Conservation (phyloP, 2,113 vertebrate species). For the Chroicocephalus ridibundus region DNA sequence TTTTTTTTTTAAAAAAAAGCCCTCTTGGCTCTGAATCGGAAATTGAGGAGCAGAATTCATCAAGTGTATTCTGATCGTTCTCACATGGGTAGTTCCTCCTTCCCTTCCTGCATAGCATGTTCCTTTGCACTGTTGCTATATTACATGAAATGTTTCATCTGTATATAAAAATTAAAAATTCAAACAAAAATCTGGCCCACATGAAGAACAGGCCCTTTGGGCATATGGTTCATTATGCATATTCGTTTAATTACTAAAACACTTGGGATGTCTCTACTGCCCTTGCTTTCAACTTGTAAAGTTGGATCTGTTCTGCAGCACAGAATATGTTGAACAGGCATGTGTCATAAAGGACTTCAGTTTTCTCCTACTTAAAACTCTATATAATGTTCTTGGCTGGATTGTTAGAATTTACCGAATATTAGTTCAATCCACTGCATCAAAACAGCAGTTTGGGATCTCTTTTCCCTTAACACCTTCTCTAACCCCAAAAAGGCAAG, state of each 20-base stretch:
- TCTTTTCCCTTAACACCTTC: neutral
- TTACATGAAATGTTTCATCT: constrained; percentile 78
- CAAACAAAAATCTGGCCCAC: constrained; percentile 86
- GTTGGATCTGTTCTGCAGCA: constrained; percentile 70
- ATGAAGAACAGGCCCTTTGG: constrained; percentile 84
- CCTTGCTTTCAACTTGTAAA: constrained; percentile 85
- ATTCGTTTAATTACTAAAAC: constrained; percentile 88
- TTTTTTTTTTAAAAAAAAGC: neutral
- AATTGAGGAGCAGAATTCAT: constrained; percentile 60
- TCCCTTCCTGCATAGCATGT: constrained; percentile 36
- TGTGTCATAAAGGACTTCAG: constrained; percentile 61
- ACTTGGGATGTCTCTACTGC: constrained; percentile 81
- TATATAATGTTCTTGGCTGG: constrained; percentile 60
- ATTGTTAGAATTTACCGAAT: constrained; percentile 74
- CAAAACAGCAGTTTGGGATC: neutral
- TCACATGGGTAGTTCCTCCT: constrained; percentile 42
- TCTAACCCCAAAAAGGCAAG: constrained; percentile 65
- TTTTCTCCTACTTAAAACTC: constrained; percentile 31
- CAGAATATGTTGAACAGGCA: constrained; percentile 68
- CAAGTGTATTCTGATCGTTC: constrained; percentile 31
- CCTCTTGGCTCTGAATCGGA: constrained; percentile 54
- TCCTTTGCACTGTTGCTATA: constrained; percentile 71
- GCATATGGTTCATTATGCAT: constrained; percentile 90
- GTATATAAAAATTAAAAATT: constrained; percentile 89
- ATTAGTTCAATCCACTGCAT: constrained; percentile 72